A percentile compares a stretch with the other conserved stretches of the same genome.
These are phyloP conservation scores for Siphonodentalium dalli DNA, from an alignment of 2,888 invertebrate species.

Conservation along the genomic window DNA sequence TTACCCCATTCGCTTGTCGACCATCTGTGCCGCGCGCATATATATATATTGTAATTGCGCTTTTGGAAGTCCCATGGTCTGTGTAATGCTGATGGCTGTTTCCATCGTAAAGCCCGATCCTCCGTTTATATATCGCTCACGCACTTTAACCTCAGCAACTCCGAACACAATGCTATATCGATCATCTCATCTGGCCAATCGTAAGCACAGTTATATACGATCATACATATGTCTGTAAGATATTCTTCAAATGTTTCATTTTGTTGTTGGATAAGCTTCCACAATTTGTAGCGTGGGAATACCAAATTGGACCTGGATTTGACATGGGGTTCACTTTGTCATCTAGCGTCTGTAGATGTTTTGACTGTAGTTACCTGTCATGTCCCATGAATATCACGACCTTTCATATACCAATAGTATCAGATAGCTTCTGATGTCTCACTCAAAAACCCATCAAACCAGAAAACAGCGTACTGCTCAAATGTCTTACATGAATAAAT, in stretches of 20 bases:
- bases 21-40: no score
- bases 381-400: conserved; percentile 8
- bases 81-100: no score
- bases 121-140: no score
- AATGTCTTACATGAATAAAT: conserved; percentile 1
- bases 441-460: conserved; percentile 5
- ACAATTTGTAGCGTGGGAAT: conserved; percentile 9
- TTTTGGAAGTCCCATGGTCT: no score
- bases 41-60: no score
- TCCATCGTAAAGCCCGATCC: no score
- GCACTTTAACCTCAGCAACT: no score
- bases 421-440: conserved; percentile 9
- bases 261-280: conserved; percentile 2
- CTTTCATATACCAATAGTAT: conserved; percentile 12
- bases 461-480: conserved; percentile 7
- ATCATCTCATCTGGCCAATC: conserved; percentile 10
- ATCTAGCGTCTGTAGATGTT: neutral
- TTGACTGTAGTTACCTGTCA: conserved; percentile 1
- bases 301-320: conserved; percentile 2
- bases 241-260: conserved; percentile 12
- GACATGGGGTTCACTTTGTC: conserved; percentile 1
- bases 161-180: no score
- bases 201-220: conserved; percentile 8
- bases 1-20: conserved; percentile 1
- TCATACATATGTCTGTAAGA: conserved; percentile 4